These are phyloP conservation scores for Talpa occidentalis DNA, from an alignment of 2,113 vertebrate genomes.

Conservation along the genomic window DNA sequence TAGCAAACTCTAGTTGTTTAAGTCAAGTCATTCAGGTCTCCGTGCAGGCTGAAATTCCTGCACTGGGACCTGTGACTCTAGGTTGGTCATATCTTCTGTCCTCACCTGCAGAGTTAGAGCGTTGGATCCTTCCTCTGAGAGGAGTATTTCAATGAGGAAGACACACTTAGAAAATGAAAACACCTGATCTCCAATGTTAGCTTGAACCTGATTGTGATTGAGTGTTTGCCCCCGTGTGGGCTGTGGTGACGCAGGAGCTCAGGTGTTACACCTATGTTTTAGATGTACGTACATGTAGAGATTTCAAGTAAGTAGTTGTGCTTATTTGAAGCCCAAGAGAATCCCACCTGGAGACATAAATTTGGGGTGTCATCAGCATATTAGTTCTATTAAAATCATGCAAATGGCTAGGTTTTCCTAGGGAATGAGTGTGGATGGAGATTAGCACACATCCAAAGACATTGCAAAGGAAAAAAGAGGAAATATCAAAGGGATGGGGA, in stretches of 20 bases:
- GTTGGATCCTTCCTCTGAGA: too few species aligned
- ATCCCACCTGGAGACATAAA: background rate
- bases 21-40: background rate
- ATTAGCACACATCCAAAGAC: background rate
- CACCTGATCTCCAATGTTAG: fast-evolving
- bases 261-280: background rate
- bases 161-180: background rate
- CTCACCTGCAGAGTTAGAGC: background rate
- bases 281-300: background rate
- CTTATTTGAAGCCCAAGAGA: background rate
- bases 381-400: background rate
- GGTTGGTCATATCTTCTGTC: background rate
- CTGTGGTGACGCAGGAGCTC: background rate
- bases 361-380: background rate
- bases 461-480: background rate
- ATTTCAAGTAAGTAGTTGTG: background rate
- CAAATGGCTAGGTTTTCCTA: background rate
- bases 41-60: background rate
- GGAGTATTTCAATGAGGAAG: background rate
- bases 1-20: background rate
- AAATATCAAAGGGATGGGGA: background rate
- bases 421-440: background rate
- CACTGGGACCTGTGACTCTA: background rate
- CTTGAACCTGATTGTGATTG: background rate
- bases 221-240: background rate